Evolutionary conservation across 1,140 invertebrate genomes (phyloP), one percentile per base, ranked within the genome.

Genomic region (Drosophila bifasciata): DNA sequence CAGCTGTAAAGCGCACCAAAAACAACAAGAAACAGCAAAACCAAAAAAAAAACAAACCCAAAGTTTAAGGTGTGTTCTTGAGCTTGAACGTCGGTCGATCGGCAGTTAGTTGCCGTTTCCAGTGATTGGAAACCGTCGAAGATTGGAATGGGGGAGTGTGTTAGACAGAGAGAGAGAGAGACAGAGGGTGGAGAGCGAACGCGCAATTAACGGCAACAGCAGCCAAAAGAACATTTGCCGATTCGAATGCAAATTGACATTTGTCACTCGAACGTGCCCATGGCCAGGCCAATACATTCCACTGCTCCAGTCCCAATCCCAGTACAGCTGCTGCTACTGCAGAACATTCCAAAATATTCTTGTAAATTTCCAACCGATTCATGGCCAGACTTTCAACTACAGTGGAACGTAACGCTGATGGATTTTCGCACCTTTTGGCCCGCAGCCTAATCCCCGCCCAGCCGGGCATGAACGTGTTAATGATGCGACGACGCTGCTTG

Each of bases 61-160:
- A 67, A 62, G 78, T 90, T 90, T 90, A 90, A 90, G 86, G 86
- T 90, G 86, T 90, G 86, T 90, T 89, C 85, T 89, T 89, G 85
- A 89, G 85, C 85, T 89, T 89, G 85, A 89, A 85, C 52, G 55
- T 36, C 21, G 53, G 53, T 51, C 36, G 75, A 19, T 44, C 57
- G 59, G 69, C 61, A 53, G 61, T 50, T 59, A 52, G 46, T 39
- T 44, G 53, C 16, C 73, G 57, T 55, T 76, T 66, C 51, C 61
- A 55, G 79, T 66, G 67, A 84, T 63, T 80, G 72, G 32, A 55
- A 72, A 62, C 56, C 19, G 56, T 72, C 53, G 69, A 46, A 25
- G 25, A 23, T 28, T 32, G 8, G 19, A 51, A 23, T 46, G 46
- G 60, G n/a, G n/a, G n/a, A n/a, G n/a, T n/a, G n/a, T n/a, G n/a